Evolutionary conservation across 92 coral and sea anemone species (phyloP), one percentile per base, ranked within the genome.

Genomic region (Ricordea florida): DNA sequence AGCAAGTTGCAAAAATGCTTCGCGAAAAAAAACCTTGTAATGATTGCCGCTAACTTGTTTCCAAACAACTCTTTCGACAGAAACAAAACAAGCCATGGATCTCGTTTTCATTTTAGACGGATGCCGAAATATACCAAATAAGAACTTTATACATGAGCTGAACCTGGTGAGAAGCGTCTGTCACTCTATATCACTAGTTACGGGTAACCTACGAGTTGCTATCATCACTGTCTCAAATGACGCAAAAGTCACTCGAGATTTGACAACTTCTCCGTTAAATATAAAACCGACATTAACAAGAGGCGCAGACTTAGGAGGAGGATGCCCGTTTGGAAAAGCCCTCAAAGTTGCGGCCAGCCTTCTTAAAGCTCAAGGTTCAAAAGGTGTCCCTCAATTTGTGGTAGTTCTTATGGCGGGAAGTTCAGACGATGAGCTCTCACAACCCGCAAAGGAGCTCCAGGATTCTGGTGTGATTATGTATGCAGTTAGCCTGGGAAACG

Each of bases 331-430:
- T 27, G 86, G 89, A 36, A 51, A 56, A 23, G 81, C 69, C 0
- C 48, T 83, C 21, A 41, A 25, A 31, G 74, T 41, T 18, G 46
- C 75, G 6, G 66, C 49, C 57, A 48, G 64, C 14, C 55, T 88
- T 23, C 72, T 82, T 31, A 79, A 71, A 27, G 41, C 62, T 6
- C 59, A 57, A 14, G 89, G 96, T 6, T 70, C 92, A 10, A 63
- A 27, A 37, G 79, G 94, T 17, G 87, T 87, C 1, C 84, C 80
- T 15, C 85, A 88, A 32, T 34, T 90, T 17, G 66, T 93, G 7
- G 88, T 90, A 0, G 62, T 69, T 25, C 66, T 93, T 23, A 70
- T 87, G 53, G 91, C 88, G 31, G 98, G 96, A 34, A 88, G 83
- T 65, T 83, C 92, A 9, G 86, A 67, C 41, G 96, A 90, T 52